Base-by-base conservation (phyloP, 1,140 invertebrate genomes). In the Listronotus oregonensis region DNA sequence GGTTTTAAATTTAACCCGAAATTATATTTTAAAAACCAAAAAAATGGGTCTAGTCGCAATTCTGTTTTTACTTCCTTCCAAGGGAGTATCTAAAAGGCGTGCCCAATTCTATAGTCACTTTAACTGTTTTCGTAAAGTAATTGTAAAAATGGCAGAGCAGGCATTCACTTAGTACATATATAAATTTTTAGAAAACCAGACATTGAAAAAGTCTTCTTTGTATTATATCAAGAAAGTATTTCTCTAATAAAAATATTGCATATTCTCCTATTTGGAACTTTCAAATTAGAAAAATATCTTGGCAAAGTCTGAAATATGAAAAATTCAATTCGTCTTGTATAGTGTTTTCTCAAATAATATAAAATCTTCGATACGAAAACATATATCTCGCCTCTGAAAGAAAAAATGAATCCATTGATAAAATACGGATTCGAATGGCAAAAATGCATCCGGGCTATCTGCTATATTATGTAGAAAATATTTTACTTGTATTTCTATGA, bases 261-360 rank as follows among this genome's bases (percentile, higher is more conserved):
- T n/a, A 15, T 60, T 50, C 49, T 46, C 47, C 34, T 60, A 39
- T 60, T 34, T 21, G 32, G 15, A 34, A 15, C 47, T 60, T 50
- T 60, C 50, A 46, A 60, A 60, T 60, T 60, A 60, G 44, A 50
- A 60, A 51, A 60, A 60, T 60, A 60, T 40, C 58, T 60, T 34
- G 39, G 21, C 47, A 50, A 60, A 50, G 49, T 60, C 58, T 60
- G 58, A 51, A 60, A 60, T 60, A 60, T 60, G 58, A 39, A 60
- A 60, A 50, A 60, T 60, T 60, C 58, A 40, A 60, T 60, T 51
- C 58, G 46, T 50, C 58, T 60, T 60, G 37, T 60, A 60, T 50
- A 40, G 46, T 60, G 58, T 60, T 60, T 60, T 51, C 47, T 60
- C 58, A 60, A 51, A 60, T 60, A 60, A 60, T 46, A 60, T 60